Conservation (phyloP, 2,888 invertebrate species). For the Tenthredo notha region DNA sequence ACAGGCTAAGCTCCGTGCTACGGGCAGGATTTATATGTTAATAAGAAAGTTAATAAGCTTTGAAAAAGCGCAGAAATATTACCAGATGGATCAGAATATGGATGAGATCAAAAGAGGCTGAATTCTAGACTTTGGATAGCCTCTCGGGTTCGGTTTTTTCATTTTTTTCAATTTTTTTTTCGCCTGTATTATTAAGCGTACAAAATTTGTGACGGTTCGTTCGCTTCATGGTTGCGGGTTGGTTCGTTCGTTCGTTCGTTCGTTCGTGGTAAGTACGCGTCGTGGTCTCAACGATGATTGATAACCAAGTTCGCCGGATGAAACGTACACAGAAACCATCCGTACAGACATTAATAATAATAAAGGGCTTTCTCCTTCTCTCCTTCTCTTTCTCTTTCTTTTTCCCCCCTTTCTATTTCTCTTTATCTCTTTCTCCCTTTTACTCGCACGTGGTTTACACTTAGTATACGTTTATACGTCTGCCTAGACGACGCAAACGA, state of each 20-base stretch:
- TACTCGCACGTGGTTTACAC: not conserved
- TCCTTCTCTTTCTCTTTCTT: not conserved
- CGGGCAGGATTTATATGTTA: not conserved
- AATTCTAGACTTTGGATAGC: not conserved
- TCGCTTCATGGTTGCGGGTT: not conserved
- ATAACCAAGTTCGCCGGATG: conserved; percentile 50
- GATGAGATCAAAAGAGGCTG: not conserved
- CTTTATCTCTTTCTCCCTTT: not conserved
- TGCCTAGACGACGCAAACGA: not conserved
- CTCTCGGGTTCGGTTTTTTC: no score
- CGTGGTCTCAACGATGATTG: conserved; percentile 52
- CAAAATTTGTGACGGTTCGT: conserved; percentile 15
- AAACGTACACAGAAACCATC: conserved; percentile 45
- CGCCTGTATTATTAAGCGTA: conserved; percentile 35
- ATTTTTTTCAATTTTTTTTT: not conserved
- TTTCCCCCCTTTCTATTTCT: not conserved
- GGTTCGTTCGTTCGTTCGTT: not conserved
- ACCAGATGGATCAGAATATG: not conserved
- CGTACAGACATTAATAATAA: conserved; percentile 49
- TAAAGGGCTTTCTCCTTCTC: conserved; percentile 15
- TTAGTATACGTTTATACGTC: not conserved
- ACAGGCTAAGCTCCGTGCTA: not conserved
- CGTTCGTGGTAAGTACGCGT: conserved; percentile 30
- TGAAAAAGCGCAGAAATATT: not conserved
- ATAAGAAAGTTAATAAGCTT: not conserved